Evolutionary conservation across 2,113 vertebrate species (phyloP), one percentile per base, ranked within the genome.

Genomic region (Actenoides hombroni): DNA sequence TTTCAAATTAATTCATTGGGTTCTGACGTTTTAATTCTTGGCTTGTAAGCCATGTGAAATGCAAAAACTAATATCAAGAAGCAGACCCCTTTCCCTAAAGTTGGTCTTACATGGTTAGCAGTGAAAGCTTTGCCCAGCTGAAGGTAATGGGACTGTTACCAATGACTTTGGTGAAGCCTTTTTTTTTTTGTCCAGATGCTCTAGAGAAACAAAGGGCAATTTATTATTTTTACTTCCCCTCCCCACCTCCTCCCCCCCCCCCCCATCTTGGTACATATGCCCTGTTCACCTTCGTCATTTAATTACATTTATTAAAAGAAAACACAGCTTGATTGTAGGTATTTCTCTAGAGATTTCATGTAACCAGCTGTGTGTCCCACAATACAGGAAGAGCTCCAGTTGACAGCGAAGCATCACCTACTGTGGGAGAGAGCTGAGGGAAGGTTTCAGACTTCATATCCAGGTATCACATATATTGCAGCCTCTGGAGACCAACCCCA

Each of bases 91-190:
- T 60, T 70, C 54, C 35, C n/a, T 33, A 9, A 35, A 46, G 13
- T 28, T 81, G 25, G 14, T 51, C 64, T 76, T 33, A 33, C 11
- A 25, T 39, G 5, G 11, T 68, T 21, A 54, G 54, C 29, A 81
- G 56, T 42, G 42, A 95, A 87, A 88, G 16, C 19, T 73, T 57
- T 86, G 59, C 49, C 63, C n/a, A 35, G 3, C 11, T 65, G 25
- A 85, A 80, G 20, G 70, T 56, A 44, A 56, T 33, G 35, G 48
- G 70, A 92, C 33, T 93, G 82, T 75, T 93, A 75, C 78, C 78
- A 85, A 18, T 35, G 7, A 35, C 33, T 91, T 92, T 0, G 6
- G 48, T 48, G 16, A 49, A 76, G 35, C 24, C 70, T 92, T 87
- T 44, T 46, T 51, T n/a, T 51, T 82, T 94, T 79, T 88, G 70